Percentiles rank a stretch among this genome's conserved stretches.
These are phyloP conservation scores for Drosophila mercatorum DNA, from an alignment of 2,888 invertebrate species.

Conservation along the genomic window DNA sequence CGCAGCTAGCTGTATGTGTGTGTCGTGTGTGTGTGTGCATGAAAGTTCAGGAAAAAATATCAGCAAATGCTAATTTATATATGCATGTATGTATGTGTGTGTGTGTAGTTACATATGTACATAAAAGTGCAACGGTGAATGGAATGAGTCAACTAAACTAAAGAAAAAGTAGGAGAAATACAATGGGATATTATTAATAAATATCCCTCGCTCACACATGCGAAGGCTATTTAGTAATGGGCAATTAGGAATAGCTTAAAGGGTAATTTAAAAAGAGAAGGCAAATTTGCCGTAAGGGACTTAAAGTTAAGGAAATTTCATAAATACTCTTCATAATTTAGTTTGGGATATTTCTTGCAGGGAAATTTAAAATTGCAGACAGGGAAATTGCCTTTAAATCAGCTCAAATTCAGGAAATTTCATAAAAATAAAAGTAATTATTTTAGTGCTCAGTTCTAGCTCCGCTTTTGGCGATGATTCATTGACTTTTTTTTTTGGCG, in stretches of 20 bases:
- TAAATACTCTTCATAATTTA: no score
- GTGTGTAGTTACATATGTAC: background rate
- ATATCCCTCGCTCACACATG: background rate
- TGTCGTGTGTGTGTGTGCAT: constrained; percentile 16
- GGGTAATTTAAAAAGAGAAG: background rate
- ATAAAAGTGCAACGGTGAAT: constrained; percentile 18
- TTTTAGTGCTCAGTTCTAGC: background rate
- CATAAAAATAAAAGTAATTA: constrained; percentile 1
- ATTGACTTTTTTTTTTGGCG: constrained; percentile 12
- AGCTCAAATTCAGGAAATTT: background rate
- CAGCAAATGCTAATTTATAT: constrained; percentile 21
- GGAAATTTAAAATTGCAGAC: no score
- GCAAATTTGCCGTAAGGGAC: no score
- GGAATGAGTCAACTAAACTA: constrained; percentile 35
- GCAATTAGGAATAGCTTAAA: background rate
- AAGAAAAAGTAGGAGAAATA: background rate
- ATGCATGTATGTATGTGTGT: background rate
- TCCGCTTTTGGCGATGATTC: constrained; percentile 35
- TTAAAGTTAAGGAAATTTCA: no score
- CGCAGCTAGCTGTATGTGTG: background rate
- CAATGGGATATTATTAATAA: constrained; percentile 6
- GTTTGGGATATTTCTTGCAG: no score
- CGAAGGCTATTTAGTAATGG: background rate
- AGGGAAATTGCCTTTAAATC: background rate
- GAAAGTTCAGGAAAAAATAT: constrained; percentile 59